Evolutionary conservation across 2,888 invertebrate genomes (phyloP), one percentile per base, ranked within the genome.

Genomic region (Tanypteryx hageni): DNA sequence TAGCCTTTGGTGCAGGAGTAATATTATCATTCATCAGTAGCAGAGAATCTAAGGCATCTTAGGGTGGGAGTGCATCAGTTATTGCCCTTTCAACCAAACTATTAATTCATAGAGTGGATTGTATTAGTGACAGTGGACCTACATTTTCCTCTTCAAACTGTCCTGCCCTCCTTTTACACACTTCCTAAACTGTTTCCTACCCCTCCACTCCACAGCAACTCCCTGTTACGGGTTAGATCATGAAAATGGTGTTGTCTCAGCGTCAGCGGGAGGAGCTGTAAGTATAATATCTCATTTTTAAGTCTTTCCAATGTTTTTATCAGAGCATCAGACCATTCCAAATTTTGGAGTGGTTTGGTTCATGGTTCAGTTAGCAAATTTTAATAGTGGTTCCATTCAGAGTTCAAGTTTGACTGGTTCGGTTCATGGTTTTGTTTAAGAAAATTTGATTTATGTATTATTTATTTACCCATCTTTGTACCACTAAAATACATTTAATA

Each of bases 171-270:
- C 18, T 44, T 31, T 64, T 61, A 61, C 89, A 44, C 64, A 31
- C 27, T 9, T 44, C 27, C 56, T 83, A 18, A 56, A 44, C 56
- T 83, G 18, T 31, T 16, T 18, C 27, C 44, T 18, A 10, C 27
- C 44, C n/a, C 86, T n/a, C 59, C 86, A 44, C 84, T 64, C 76
- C 61, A 82, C 76, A n/a, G n/a, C n/a, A 76, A 82, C 61, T 92
- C 92, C 82, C 76, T 92, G 94, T 94, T 94, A 94, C 95, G 94
- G 95, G 96, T 95, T 96, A 96, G 96, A 97, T 96, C 96, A 98
- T 98, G 98, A 99, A 98, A 98, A 99, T 99, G 99, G 99, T 99
- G 97, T 97, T 99, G 97, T 99, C 99, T 96, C 99, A 99, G 97
- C 98, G 99, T 97, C 99, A 99, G 97, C 98, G 98, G 97, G 99